A percentile compares a stretch with the other conserved stretches of the same genome.
These are phyloP conservation scores for Macaca mulatta DNA, from an alignment of 2,113 vertebrate genomes.

Conservation along the genomic window DNA sequence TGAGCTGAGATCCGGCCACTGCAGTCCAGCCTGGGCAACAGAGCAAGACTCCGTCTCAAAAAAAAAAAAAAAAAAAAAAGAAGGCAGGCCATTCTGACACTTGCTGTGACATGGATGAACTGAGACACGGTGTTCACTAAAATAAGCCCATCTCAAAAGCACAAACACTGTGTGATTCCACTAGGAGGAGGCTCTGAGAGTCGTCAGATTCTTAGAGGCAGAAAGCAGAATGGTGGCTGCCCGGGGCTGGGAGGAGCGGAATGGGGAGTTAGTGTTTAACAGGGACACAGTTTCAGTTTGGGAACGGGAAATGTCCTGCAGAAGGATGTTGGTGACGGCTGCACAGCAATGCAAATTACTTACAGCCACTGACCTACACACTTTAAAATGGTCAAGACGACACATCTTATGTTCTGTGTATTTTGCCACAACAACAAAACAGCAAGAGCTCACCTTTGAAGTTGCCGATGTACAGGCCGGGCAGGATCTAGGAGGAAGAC, in stretches of 20 bases:
- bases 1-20: too few relatives aligned
- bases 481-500: conserved; percentile 90
- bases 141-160: not conserved
- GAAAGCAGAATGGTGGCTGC: not conserved
- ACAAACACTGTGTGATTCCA: not conserved
- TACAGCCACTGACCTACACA: not conserved
- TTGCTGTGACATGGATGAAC: rapidly evolving
- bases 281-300: not conserved
- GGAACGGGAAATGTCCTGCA: not conserved
- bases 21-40: too few relatives aligned
- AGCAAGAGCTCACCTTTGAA: conserved; percentile 90
- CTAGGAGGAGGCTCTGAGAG: not conserved
- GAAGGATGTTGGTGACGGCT: not conserved
- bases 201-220: not conserved
- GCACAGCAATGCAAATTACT: too few relatives aligned
- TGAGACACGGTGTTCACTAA: not conserved
- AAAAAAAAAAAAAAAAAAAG: too few relatives aligned
- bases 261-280: not conserved
- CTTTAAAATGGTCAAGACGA: not conserved
- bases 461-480: conserved; percentile 95
- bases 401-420: not conserved
- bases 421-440: not conserved
- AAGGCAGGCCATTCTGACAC: not conserved
- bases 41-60: too few relatives aligned
- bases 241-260: too few relatives aligned